A percentile compares a stretch with the other conserved stretches of the same genome.
phyloP scores from a whole-genome alignment of 2,888 invertebrate genomes.

The Parnassius glacialis region DNA sequence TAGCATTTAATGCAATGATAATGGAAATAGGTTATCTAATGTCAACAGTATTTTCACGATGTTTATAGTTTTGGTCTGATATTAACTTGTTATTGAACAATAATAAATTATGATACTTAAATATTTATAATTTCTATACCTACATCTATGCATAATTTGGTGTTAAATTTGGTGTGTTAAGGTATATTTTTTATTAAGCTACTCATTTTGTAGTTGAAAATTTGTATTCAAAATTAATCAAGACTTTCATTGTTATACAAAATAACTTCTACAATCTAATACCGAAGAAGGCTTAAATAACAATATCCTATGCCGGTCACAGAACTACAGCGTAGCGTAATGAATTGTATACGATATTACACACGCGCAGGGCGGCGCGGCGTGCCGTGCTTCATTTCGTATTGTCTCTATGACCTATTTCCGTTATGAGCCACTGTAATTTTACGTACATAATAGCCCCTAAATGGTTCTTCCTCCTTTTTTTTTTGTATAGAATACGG shows the following conservation, averaged over 20 bases:
- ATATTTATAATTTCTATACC: too few species aligned
- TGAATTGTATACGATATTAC: slow-evolving; percentile 52
- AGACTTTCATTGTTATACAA: neutral
- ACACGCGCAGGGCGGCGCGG: slow-evolving; percentile 32
- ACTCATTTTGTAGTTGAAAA: too few species aligned
- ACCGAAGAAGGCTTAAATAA: slow-evolving; percentile 16
- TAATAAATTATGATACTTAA: too few species aligned
- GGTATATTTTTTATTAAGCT: too few species aligned
- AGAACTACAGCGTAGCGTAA: slow-evolving; percentile 38
- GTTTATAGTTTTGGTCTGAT: neutral
- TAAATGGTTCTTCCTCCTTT: slow-evolving; percentile 7
- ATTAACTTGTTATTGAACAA: too few species aligned
- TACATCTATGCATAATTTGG: too few species aligned
- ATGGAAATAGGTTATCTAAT: neutral
- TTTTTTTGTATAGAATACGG: too few species aligned
- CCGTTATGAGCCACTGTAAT: slow-evolving; percentile 34
- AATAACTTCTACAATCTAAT: slow-evolving; percentile 2
- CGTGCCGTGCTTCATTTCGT: slow-evolving; percentile 47
- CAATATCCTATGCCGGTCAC: slow-evolving; percentile 15
- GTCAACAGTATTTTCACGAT: neutral
- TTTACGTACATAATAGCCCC: slow-evolving; percentile 13
- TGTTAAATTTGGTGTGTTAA: too few species aligned
- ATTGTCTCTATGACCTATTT: slow-evolving; percentile 72
- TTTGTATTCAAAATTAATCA: too few species aligned
- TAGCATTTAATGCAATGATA: slow-evolving; percentile 34